Evolutionary conservation across 2,113 vertebrate species (phyloP).

Genomic region (Notarius lentiginosus): DNA sequence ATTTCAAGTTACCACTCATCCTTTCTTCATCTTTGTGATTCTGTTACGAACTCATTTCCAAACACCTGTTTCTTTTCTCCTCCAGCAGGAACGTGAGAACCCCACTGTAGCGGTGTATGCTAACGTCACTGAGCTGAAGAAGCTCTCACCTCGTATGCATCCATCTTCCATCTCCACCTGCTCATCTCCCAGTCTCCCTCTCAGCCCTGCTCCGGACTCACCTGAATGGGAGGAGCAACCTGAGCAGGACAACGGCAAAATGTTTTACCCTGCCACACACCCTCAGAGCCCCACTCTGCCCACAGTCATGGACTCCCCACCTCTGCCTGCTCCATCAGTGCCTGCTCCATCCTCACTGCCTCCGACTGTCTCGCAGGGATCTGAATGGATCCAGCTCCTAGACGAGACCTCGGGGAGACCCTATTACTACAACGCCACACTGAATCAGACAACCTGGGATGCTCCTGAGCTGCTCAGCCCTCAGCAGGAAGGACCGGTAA

Average conservation of each 20-base stretch:
- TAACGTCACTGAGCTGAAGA: constrained; percentile 76
- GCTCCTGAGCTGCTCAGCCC: constrained; percentile 47
- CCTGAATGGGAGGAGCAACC: constrained; percentile 81
- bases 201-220: constrained; percentile 49
- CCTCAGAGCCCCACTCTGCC: constrained; percentile 61
- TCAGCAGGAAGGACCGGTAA: constrained; percentile 56
- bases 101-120: constrained; percentile 72
- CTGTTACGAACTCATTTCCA: neutral
- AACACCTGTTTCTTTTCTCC: neutral
- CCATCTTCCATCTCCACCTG: neutral
- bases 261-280: constrained; percentile 74
- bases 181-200: constrained; percentile 23
- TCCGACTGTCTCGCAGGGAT: constrained; percentile 52
- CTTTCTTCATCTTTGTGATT: neutral
- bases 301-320: constrained; percentile 32
- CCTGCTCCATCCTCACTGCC: constrained; percentile 41
- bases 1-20: neutral
- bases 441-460: constrained; percentile 80
- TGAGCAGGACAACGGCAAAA: constrained; percentile 73
- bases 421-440: constrained; percentile 80
- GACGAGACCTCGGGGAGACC: constrained; percentile 75
- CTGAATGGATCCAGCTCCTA: constrained; percentile 76
- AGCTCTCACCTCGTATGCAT: neutral
- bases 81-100: constrained; percentile 50
- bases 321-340: neutral